Base-by-base conservation (phyloP, 2,888 invertebrate genomes). In the Imbricaverruca yamaguchii region DNA sequence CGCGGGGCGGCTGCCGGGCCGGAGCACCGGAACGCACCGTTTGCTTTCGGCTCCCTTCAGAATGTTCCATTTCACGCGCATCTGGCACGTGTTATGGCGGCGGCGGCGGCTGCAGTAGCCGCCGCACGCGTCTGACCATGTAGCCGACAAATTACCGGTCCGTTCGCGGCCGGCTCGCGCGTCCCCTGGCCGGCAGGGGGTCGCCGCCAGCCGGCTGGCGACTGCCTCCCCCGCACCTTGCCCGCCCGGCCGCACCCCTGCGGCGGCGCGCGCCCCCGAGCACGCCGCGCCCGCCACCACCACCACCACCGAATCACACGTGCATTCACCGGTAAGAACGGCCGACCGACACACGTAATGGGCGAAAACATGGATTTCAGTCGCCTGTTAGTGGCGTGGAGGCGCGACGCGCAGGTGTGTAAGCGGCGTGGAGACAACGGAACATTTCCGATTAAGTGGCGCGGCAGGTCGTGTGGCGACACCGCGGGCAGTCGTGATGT, bases 281-380 rank as follows among this genome's bases (percentile, higher is more conserved):
- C 69, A 13, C 6, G n/a, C 69, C 39, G 39, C 6, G 69, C 11
- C 25, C 13, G 12, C 4, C 39, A 4, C 39, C 2, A 39, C 39
- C 39, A 39, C 55, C 6, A 11, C 18, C 11, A 21, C 74, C 74
- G 18, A 6, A 55, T 74, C 74, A 74, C 74, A 23, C 74, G 53
- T 55, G 21, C 13, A 74, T 21, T 21, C 55, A 53, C 53, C 21
- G 53, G 53, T 55, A 74, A 74, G 55, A 74, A 53, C 74, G 53
- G 74, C 74, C 67, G 18, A 10, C 53, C 9, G 74, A 74, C 74
- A 74, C 74, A 55, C 53, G 53, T 74, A 74, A 74, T 55, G 74
- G 53, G 74, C 74, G 18, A 74, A 74, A 74, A 74, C 74, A 74
- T 74, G 74, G 74, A 74, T 74, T 74, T 74, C 74, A 74, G 74